Conservation (phyloP, 2,888 invertebrate genomes). For the Stegophylla sp. region DNA sequence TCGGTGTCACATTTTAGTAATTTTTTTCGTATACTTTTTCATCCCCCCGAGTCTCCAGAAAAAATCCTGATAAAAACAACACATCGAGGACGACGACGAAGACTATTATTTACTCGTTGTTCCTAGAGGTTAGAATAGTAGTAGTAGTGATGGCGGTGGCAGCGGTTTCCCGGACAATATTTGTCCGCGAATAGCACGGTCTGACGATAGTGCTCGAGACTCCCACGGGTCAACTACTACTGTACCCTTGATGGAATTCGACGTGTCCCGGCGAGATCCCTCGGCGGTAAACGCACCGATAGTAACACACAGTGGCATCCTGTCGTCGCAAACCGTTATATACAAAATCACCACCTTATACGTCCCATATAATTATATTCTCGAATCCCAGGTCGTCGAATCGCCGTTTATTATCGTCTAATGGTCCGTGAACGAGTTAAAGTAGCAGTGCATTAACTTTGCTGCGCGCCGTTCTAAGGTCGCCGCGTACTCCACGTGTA, state of each 20-base stretch:
- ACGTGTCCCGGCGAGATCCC: conserved; percentile 38
- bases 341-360: too few relatives aligned
- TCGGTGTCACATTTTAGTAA: too few relatives aligned
- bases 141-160: too few relatives aligned
- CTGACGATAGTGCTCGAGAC: not conserved
- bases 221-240: conserved; percentile 14
- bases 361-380: conserved; percentile 31
- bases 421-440: conserved; percentile 51
- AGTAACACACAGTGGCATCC: conserved; percentile 2
- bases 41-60: too few relatives aligned
- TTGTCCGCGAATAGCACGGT: conserved; percentile 20
- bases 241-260: conserved; percentile 31
- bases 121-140: conserved; percentile 30
- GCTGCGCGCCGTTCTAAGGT: too few relatives aligned
- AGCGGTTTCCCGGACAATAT: conserved; percentile 30
- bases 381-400: conserved; percentile 41
- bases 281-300: conserved; percentile 9
- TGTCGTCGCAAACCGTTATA: too few relatives aligned
- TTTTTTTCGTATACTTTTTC: too few relatives aligned
- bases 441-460: conserved; percentile 41
- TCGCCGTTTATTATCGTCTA: conserved; percentile 44
- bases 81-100: too few relatives aligned
- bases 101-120: conserved; percentile 27
- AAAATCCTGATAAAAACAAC: too few relatives aligned
- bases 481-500: conserved; percentile 9